Evolutionary conservation across 2,888 invertebrate genomes (phyloP), one percentile per base, ranked within the genome.

Genomic region (Penaeus monodon): DNA sequence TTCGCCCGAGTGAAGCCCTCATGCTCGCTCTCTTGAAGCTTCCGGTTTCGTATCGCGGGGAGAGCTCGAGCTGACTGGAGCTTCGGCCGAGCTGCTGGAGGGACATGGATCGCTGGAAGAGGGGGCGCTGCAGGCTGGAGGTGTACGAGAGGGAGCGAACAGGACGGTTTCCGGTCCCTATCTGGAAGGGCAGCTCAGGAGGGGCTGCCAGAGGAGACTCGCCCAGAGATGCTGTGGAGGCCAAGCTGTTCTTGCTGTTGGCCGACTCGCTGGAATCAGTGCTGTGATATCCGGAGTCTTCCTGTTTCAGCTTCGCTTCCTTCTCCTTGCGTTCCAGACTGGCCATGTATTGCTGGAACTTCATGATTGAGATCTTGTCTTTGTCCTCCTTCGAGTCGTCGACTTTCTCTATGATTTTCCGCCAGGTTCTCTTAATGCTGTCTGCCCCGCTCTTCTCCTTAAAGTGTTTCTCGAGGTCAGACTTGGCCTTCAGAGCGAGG

Each of bases 261-360:
- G 95, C 94, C 90, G 93, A 93, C 1, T 92, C 92, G 74, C 92
- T 93, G 2, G 96, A 96, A 91, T 97, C 97, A 64, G 96, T 96
- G 92, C 97, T 97, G 87, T 97, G 94, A 91, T 97, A 97, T 0
- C 97, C 97, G 1, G 96, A 96, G 92, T 97, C 97, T 91, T 96
- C 94, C 4, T 88, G 85, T 24, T 84, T 86, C 80, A 95, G 94
- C 90, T 92, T 93, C 93, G 90, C 93, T 2, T 81, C 79, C 33
- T 79, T 89, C 17, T 85, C 86, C 77, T 85, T 81, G 29, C 70
- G 86, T 27, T 87, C 86, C 68, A 77, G 24, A 63, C 68, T 78
- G 2, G 70, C 77, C 81, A 86, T 88, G 63, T 81, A 79, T 64
- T 87, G 86, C 68, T 85, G 87, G 4, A 82, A 74, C 33, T 88